These are phyloP conservation scores for Procambarus clarkii DNA, from an alignment of 1,140 invertebrate genomes.

Conservation along the genomic window DNA sequence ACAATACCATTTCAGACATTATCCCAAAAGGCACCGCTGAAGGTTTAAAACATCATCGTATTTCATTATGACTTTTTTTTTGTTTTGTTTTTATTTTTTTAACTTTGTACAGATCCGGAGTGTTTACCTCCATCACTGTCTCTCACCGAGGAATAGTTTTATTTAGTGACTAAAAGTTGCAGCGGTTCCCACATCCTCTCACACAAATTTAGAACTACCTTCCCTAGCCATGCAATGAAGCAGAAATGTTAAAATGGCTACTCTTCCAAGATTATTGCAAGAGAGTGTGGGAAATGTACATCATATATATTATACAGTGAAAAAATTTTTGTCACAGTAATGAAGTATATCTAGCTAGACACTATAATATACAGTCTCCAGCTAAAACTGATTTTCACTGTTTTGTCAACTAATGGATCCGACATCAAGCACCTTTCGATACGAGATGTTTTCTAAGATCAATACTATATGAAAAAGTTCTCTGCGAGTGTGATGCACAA, in stretches of 20 bases:
- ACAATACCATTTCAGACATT: conserved; percentile 63
- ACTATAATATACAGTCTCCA: conserved; percentile 46
- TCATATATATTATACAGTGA: conserved; percentile 36
- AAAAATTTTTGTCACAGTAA: conserved; percentile 23
- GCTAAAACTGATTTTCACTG: not conserved
- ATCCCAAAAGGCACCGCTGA: conserved; percentile 60
- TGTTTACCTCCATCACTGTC: not conserved
- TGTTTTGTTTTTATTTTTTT: too few species aligned
- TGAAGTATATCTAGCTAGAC: conserved; percentile 13
- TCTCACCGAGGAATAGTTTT: not conserved
- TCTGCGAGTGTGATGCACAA: not conserved
- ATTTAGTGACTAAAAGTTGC: not conserved
- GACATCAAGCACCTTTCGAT: conserved; percentile 12
- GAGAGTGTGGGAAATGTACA: conserved; percentile 41
- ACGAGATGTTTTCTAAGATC: not conserved
- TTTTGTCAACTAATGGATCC: not conserved
- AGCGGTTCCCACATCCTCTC: conserved; percentile 34
- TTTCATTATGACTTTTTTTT: not conserved
- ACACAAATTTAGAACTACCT: conserved; percentile 10
- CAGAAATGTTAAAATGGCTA: conserved; percentile 35
- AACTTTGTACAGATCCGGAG: not conserved
- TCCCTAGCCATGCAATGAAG: conserved; percentile 44
- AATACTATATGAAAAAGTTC: not conserved
- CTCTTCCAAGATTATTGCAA: conserved; percentile 39
- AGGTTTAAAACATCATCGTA: conserved; percentile 20